These are phyloP conservation scores for Malurus cyaneus DNA, from an alignment of 2,113 vertebrate genomes.

Conservation along the genomic window DNA sequence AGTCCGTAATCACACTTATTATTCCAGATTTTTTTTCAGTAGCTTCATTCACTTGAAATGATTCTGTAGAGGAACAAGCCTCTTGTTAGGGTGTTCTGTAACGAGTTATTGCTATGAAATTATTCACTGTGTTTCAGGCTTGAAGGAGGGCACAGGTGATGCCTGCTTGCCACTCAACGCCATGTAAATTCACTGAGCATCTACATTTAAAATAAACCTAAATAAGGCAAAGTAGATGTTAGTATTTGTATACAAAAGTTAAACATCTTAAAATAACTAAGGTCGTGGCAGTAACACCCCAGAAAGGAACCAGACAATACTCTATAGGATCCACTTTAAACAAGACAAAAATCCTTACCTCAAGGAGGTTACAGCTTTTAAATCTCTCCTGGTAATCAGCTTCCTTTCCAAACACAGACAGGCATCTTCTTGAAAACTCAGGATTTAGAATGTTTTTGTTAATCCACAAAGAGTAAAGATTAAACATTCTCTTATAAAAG, in stretches of 20 bases:
- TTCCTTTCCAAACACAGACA: neutral
- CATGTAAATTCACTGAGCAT: neutral
- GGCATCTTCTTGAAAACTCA: neutral
- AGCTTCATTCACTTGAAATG: neutral
- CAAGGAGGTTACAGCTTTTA: neutral
- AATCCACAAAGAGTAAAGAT: neutral
- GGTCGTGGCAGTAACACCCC: neutral
- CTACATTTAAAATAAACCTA: neutral
- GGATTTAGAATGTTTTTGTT: neutral
- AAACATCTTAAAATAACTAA: neutral
- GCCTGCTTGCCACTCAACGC: neutral
- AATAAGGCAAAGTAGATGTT: neutral
- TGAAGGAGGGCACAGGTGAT: neutral
- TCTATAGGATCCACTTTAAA: neutral
- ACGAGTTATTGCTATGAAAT: neutral
- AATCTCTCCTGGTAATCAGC: neutral
- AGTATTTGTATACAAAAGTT: neutral
- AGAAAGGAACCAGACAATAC: neutral
- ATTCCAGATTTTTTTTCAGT: neutral
- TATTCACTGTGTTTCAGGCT: neutral
- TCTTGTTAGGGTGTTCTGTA: neutral
- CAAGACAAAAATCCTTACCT: neutral
- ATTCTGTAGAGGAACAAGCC: neutral
- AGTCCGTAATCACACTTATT: constrained; percentile 44
- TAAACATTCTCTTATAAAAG: neutral